Evolutionary conservation across 1,140 invertebrate species (phyloP), one percentile per base, ranked within the genome.

Genomic region (Psix sp.): DNA sequence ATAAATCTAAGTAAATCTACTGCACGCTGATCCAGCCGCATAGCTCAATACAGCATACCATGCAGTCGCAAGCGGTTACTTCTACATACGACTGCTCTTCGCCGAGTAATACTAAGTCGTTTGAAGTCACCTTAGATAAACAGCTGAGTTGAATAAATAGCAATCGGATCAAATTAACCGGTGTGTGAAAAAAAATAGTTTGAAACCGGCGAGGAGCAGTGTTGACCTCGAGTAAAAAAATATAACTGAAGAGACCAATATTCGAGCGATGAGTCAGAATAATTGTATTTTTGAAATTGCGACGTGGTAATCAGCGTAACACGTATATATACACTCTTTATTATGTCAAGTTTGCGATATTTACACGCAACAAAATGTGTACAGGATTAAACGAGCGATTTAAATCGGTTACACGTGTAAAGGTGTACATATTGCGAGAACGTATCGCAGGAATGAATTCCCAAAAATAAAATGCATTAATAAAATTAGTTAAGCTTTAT

Each of bases 1-100:
- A 81, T 78, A 82, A 66, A 77, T 81, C 67, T 80, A 82, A 79
- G 54, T 80, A 79, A 82, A 65, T 79, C 82, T 85, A 84, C 82
- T 80, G 81, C 81, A 85, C 81, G 80, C 77, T 84, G 67, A 81
- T 80, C 75, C 77, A 71, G 73, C 76, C 77, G 77, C 76, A 83
- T 80, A 85, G 80, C 82, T 84, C 75, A 84, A 84, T 84, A 82
- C 77, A 84, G 81, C 84, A 85, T 86, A 84, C 80, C 84, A 85
- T 86, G 84, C 84, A 84, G 65, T 82, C 78, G 76, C 80, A 86
- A 79, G 82, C 83, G 79, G 57, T 84, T 83, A 76, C 80, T 80
- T 79, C 68, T 80, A 77, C 63, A 38, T 77, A 56, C 74, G 36
- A 60, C 68, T 71, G 74, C 76, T 77, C 79, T 71, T 78, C 67